Conservation (phyloP, 2,113 vertebrate species). For the Corythaeola cristata region DNA sequence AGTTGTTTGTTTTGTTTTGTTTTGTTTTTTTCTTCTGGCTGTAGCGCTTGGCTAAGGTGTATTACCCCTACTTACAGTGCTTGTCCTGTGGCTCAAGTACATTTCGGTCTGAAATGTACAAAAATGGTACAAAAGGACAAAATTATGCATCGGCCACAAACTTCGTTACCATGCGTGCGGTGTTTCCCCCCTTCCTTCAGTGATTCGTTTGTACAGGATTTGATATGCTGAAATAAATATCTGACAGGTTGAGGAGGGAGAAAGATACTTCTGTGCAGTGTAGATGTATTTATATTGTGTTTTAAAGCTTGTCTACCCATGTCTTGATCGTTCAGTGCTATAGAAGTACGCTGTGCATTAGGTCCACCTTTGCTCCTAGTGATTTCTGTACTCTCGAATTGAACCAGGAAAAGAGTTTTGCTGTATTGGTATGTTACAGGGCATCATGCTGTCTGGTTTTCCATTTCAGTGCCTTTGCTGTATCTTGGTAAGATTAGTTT, state of each 20-base stretch:
- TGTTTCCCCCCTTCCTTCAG: too few species aligned
- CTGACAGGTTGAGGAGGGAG: not conserved
- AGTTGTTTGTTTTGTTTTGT: too few species aligned
- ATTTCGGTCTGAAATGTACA: not conserved
- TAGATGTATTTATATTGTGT: fast-evolving
- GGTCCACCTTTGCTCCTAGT: fast-evolving
- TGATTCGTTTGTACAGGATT: fast-evolving
- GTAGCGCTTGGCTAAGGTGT: not conserved
- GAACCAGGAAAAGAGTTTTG: not conserved
- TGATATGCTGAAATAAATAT: not conserved
- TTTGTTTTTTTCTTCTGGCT: too few species aligned
- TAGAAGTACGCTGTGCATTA: fast-evolving
- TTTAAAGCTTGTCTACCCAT: not conserved
- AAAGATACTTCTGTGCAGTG: fast-evolving
- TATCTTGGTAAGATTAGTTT: not conserved
- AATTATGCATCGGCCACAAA: not conserved
- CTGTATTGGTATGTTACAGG: not conserved
- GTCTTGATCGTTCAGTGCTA: fast-evolving
- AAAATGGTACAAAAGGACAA: not conserved
- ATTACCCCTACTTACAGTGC: fast-evolving
- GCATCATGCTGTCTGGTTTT: not conserved
- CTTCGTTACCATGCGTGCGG: fast-evolving
- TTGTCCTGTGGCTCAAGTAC: not conserved
- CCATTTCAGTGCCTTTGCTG: fast-evolving
- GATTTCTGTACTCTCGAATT: not conserved